These are phyloP conservation scores for Rhinichthys klamathensis DNA, from an alignment of 2,113 vertebrate genomes.

Conservation along the genomic window DNA sequence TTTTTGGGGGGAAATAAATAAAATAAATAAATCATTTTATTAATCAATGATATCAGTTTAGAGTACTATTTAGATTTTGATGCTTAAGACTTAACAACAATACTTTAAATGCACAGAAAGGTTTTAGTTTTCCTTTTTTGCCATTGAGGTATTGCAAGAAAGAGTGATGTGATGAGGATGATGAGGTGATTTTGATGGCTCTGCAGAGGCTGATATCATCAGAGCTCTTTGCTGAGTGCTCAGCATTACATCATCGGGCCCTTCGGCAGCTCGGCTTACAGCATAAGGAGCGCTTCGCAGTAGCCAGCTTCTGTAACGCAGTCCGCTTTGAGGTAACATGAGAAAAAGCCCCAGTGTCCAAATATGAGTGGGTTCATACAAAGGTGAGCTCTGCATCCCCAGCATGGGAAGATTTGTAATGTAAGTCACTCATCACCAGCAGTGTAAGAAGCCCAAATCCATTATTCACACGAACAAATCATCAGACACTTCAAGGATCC, in stretches of 20 bases:
- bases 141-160: no score
- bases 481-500: conserved; percentile 50
- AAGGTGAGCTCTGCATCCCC: conserved; percentile 54
- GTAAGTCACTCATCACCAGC: conserved; percentile 49
- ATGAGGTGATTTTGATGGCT: conserved; percentile 52
- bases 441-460: conserved; percentile 41
- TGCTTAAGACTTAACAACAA: not conserved
- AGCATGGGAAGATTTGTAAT: conserved; percentile 55
- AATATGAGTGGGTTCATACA: conserved; percentile 56
- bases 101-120: not conserved
- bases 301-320: conserved; percentile 42
- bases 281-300: conserved; percentile 24
- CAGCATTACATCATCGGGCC: conserved; percentile 77
- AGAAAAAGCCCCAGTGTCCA: conserved; percentile 53
- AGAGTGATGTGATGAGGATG: conserved; percentile 37
- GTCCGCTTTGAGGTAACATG: conserved; percentile 55
- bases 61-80: no score
- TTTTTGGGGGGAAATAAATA: no score
- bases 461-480: conserved; percentile 59
- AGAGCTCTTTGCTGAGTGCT: conserved; percentile 63
- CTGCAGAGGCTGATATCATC: conserved; percentile 67
- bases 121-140: no score
- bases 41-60: no score
- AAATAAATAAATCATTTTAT: no score
- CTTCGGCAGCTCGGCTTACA: conserved; percentile 53